Conservation (phyloP, 1,140 invertebrate species). For the Diorhabda elongata region DNA sequence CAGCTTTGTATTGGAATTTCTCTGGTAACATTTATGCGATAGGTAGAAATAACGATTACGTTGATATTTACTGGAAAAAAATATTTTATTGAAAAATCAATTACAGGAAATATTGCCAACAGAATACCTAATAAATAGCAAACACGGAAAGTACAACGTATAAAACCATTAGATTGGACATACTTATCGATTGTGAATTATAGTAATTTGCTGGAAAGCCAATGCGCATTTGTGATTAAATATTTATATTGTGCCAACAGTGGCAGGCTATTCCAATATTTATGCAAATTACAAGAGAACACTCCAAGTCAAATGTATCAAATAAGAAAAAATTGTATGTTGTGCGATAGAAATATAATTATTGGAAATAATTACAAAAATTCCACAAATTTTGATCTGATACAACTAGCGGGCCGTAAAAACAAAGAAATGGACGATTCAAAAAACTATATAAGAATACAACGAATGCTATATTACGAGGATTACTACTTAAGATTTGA, state of each 20-base stretch:
- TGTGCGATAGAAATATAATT: too few relatives aligned
- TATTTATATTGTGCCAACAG: constrained; percentile 24
- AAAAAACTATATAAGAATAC: too few relatives aligned
- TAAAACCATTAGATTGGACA: constrained; percentile 25
- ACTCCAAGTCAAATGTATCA: too few relatives aligned
- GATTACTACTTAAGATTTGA: too few relatives aligned
- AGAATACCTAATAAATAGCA: constrained; percentile 36
- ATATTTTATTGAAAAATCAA: constrained; percentile 38
- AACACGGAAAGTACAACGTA: constrained; percentile 32
- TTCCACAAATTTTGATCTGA: too few relatives aligned
- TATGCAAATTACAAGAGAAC: background rate
- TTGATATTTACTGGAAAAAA: constrained; percentile 9
- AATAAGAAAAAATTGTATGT: too few relatives aligned
- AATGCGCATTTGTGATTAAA: constrained; percentile 34
- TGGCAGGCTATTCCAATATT: background rate
- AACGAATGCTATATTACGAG: too few relatives aligned
- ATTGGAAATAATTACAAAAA: too few relatives aligned
- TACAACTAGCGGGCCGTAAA: too few relatives aligned
- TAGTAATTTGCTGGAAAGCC: constrained; percentile 34
- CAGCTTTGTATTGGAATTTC: background rate
- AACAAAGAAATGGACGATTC: too few relatives aligned
- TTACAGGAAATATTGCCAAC: constrained; percentile 33
- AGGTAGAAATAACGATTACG: background rate
- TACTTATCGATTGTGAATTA: constrained; percentile 34
- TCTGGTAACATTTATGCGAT: background rate